Base-by-base conservation (phyloP, 1,140 invertebrate species). In the Amphibalanus amphitrite region DNA sequence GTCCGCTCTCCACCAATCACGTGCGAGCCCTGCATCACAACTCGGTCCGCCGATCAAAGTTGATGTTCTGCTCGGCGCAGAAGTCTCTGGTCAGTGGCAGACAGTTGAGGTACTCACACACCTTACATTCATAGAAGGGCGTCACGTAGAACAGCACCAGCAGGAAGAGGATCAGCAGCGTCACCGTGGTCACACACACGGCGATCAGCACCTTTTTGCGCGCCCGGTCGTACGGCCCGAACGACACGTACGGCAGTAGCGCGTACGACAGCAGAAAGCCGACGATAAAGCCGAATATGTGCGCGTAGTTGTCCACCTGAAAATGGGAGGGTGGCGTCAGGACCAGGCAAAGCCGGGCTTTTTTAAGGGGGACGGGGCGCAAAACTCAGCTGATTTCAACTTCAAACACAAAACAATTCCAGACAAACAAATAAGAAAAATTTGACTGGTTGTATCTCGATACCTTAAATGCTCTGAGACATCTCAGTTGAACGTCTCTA, bases 91-190 rank as follows among this genome's bases (percentile, higher is more conserved):
- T 93, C 73, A 96, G 86, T 70, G 93, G 93, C 76, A 96, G 83
- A 82, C 94, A 97, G 81, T 93, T 96, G 79, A 97, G 90, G 77
- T 94, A 91, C 77, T 89, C 88, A 81, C 93, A 96, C 67, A 88
- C 82, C 76, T 90, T 86, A 80, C 92, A 95, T 79, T 95, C 89
- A 79, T 92, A 92, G 74, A 94, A 87, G 20, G 92, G 92, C 69
- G 89, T 87, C 70, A 92, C 86, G 81, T 95, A 96, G 79, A 95
- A 94, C 65, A 95, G 82, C 28, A 91, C 81, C 29, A 95, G 84
- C 38, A 96, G 82, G 67, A 89, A 82, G n/a, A 87, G 85, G 79
- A 94, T 87, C 72, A 95, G 82, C 25, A 87, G 84, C 20, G 86
- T 82, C 29, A 89, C 87, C 0, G 87, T 84, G 25, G 90, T 80